phyloP scores from a whole-genome alignment of 1,140 invertebrate species.

The Marisa cornuarietis region DNA sequence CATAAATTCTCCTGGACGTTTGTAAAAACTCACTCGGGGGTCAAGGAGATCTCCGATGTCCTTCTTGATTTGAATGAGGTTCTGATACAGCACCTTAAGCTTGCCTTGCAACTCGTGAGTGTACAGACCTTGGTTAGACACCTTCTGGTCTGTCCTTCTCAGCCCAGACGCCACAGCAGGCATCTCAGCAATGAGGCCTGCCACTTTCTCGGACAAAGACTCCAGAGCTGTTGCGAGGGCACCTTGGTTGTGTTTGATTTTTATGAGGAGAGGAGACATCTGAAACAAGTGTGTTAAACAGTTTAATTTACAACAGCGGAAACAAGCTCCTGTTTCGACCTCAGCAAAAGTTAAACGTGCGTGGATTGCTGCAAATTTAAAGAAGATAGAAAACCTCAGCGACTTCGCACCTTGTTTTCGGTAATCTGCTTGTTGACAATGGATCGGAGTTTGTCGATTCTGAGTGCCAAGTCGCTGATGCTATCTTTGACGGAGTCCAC shows the following conservation, averaged over 20 bases:
- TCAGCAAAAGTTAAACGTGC: too few relatives aligned
- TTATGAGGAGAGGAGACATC: conserved; percentile 12
- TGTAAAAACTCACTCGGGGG: conserved; percentile 13
- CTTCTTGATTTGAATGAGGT: conserved; percentile 19
- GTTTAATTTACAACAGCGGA: too few relatives aligned
- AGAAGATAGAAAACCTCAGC: too few relatives aligned
- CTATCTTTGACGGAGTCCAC: conserved; percentile 22
- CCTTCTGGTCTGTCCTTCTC: conserved; percentile 17
- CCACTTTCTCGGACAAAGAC: conserved; percentile 19
- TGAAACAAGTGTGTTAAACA: not conserved
- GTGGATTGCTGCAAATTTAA: too few relatives aligned
- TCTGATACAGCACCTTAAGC: conserved; percentile 23
- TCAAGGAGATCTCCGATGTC: conserved; percentile 14
- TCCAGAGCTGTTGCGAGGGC: conserved; percentile 21
- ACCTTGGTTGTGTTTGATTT: conserved; percentile 21
- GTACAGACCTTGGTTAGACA: conserved; percentile 21
- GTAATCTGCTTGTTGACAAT: conserved; percentile 15
- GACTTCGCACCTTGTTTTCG: not conserved
- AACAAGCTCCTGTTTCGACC: too few relatives aligned
- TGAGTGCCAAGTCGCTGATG: conserved; percentile 17
- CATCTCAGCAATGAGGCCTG: conserved; percentile 6
- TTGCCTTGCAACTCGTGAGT: conserved; percentile 19
- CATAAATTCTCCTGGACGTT: not conserved
- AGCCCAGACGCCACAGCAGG: conserved; percentile 9
- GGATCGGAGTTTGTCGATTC: conserved; percentile 11